phyloP scores from a whole-genome alignment of 2,113 vertebrate species.

The Lycocorax pyrrhopterus region DNA sequence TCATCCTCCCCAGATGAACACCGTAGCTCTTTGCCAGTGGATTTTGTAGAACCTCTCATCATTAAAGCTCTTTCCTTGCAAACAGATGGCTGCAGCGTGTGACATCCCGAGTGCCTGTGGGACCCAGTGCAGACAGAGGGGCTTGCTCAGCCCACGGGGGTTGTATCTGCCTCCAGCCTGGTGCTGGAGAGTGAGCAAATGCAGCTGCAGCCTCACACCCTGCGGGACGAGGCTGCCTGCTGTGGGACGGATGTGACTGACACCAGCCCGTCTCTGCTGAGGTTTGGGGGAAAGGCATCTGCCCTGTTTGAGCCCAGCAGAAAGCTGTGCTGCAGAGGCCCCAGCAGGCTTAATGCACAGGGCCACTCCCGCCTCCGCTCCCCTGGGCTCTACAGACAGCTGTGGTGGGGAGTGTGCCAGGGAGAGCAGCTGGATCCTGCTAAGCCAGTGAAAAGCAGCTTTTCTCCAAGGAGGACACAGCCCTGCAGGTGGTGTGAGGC shows the following conservation, averaged over 20 bases:
- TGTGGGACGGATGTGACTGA: background rate
- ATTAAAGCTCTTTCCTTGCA: background rate
- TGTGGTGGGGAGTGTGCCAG: background rate
- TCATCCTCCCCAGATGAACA: background rate
- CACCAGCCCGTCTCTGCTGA: background rate
- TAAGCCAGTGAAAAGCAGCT: background rate
- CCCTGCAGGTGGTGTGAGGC: background rate
- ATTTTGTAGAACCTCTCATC: background rate
- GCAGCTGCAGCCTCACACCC: background rate
- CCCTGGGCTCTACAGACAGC: background rate
- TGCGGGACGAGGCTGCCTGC: fast-evolving
- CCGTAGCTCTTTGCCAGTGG: background rate
- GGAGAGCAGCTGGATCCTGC: background rate
- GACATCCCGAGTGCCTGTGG: background rate
- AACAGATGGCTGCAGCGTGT: background rate
- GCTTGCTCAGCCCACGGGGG: background rate
- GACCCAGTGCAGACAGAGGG: background rate
- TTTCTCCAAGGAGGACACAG: background rate
- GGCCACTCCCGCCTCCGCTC: fast-evolving
- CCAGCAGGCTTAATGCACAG: background rate
- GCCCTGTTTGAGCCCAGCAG: background rate
- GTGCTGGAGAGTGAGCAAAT: background rate
- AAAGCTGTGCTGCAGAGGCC: background rate
- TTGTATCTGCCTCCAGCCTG: fast-evolving
- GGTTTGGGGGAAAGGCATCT: background rate